phyloP scores from a whole-genome alignment of 2,888 invertebrate species.

The Deilephila elpenor region DNA sequence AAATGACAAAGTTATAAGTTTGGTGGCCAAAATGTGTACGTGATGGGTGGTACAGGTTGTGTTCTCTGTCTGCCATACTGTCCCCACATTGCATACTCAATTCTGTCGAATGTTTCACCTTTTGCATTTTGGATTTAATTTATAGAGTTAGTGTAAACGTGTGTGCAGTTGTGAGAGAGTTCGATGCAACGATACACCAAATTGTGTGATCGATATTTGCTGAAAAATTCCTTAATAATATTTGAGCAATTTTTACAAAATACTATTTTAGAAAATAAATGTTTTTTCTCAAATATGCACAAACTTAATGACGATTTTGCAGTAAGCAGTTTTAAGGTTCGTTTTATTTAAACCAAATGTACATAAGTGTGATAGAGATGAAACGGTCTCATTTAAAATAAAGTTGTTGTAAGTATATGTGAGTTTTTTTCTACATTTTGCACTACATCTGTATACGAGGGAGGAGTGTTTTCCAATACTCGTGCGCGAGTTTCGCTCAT shows the following conservation, averaged over 20 bases:
- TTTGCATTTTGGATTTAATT: conserved; percentile 71
- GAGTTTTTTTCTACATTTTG: conserved; percentile 37
- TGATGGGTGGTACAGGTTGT: neutral
- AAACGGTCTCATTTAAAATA: conserved; percentile 84
- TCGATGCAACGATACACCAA: conserved; percentile 66
- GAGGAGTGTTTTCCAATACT: too few relatives aligned
- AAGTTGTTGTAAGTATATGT: conserved; percentile 79
- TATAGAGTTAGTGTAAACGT: conserved; percentile 57
- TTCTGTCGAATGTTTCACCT: conserved; percentile 60
- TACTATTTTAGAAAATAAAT: conserved; percentile 67
- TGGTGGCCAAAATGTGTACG: conserved; percentile 39
- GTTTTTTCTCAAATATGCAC: conserved; percentile 82
- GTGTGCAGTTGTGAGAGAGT: conserved; percentile 57
- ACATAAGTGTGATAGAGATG: conserved; percentile 85
- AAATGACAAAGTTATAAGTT: conserved; percentile 55
- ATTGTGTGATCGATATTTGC: conserved; percentile 68
- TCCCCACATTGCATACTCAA: conserved; percentile 51
- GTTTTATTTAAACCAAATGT: conserved; percentile 84
- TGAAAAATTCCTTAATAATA: conserved; percentile 65
- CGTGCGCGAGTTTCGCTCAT: too few relatives aligned
- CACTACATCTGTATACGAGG: neutral
- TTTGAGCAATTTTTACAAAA: conserved; percentile 74
- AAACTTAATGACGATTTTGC: conserved; percentile 79
- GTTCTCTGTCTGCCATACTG: neutral
- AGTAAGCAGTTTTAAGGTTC: conserved; percentile 79